Conservation (phyloP, 2,888 invertebrate genomes). For the Nemotelus pantherinus region DNA sequence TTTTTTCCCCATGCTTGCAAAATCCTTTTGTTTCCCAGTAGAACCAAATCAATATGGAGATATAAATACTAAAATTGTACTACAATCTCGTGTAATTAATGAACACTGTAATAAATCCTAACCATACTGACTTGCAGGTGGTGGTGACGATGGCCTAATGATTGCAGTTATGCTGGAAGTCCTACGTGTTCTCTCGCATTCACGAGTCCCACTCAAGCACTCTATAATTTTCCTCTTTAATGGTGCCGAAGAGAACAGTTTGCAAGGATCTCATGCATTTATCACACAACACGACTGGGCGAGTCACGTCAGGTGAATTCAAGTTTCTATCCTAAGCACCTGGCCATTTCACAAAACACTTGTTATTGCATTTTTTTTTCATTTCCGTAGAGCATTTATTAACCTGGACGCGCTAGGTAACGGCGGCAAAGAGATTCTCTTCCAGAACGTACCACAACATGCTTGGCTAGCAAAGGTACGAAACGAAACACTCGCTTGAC, state of each 20-base stretch:
- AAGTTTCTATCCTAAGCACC: neutral
- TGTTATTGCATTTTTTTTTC: neutral
- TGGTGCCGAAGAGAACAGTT: conserved; percentile 74
- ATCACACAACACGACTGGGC: conserved; percentile 84
- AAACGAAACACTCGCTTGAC: too few relatives aligned
- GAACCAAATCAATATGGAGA: too few relatives aligned
- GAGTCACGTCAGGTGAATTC: conserved; percentile 68
- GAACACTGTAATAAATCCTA: too few relatives aligned
- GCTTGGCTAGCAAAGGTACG: conserved; percentile 72
- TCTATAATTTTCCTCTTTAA: conserved; percentile 74
- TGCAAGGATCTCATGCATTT: conserved; percentile 77
- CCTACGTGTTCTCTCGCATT: conserved; percentile 65
- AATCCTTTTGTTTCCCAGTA: too few relatives aligned
- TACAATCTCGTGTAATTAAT: too few relatives aligned
- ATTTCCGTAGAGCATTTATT: conserved; percentile 75
- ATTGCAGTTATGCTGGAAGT: conserved; percentile 74
- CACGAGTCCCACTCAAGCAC: conserved; percentile 64
- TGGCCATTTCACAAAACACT: neutral
- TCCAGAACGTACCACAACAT: conserved; percentile 84
- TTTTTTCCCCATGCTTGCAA: too few relatives aligned
- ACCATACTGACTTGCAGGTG: conserved; percentile 61
- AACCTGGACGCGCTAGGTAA: conserved; percentile 94
- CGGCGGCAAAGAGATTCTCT: conserved; percentile 89
- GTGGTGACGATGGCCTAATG: conserved; percentile 73
- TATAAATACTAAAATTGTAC: too few relatives aligned